Base-by-base conservation (phyloP, 2,888 invertebrate genomes). In the Panopea generosa region DNA sequence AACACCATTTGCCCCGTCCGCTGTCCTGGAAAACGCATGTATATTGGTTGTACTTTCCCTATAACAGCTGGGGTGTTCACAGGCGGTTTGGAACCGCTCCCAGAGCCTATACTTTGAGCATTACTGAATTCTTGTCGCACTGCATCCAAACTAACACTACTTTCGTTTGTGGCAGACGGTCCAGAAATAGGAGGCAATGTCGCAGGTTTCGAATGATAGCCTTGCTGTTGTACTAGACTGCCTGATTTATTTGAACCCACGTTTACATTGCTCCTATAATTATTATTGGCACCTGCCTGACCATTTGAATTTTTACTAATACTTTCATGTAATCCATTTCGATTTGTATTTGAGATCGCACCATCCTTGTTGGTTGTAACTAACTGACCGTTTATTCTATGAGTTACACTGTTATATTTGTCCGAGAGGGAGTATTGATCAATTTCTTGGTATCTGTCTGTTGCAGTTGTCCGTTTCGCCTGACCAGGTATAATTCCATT, bases 1-100 rank as follows among this genome's bases (percentile, higher is more conserved):
- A 77, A 81, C 59, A 81, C 66, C 70, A 74, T 67, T 40, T 77
- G 77, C 11, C 81, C 81, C 1, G 68, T 72, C n/a, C 67, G 59
- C 59, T 81, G 81, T 22, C 81, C 81, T 14, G 81, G 81, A 60
- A 81, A 71, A 50, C 81, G 50, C 18, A 81, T 69, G 47, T 81
- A 81, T 4, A 81, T 74, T 22, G 57, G 77, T 22, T 81, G 80
- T 16, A 80, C 73, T 50, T 67, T 71, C 1, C 74, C 78, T 11
- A 60, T 73, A 45, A 49, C 40, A 18, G 60, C 53, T 1, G 73
- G 73, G 1, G 67, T 68, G 50, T 74, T 74, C 45, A 56, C n/a
- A 14, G 73, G 73, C 2, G 73, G 55, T 27, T 62, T 68, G 26
- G 55, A 55, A 1, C 73, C 68, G 27, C 73, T 74, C 11, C 47